Conservation (phyloP, 2,888 invertebrate species). For the Agonum fuliginosum region DNA sequence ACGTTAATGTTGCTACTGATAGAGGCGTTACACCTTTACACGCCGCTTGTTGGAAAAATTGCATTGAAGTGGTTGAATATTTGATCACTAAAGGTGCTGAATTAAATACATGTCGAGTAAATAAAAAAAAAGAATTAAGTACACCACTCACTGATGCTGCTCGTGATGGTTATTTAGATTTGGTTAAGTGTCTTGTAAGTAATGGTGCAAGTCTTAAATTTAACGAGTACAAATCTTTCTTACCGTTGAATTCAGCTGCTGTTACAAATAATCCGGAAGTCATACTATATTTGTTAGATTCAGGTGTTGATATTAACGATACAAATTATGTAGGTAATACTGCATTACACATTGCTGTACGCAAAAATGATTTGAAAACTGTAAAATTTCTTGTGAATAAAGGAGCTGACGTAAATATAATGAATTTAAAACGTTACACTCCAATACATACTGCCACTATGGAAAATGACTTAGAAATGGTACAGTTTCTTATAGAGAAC, state of each 20-base stretch:
- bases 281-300: not conserved
- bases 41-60: too few relatives aligned
- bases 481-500: not conserved
- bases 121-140: too few relatives aligned
- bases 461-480: not conserved
- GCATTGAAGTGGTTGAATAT: too few relatives aligned
- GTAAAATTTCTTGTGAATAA: not conserved
- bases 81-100: too few relatives aligned
- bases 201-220: not conserved
- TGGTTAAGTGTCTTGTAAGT: too few relatives aligned
- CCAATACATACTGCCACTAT: not conserved
- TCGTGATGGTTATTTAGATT: too few relatives aligned
- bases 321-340: not conserved
- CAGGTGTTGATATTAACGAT: not conserved
- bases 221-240: not conserved
- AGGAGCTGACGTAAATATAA: not conserved
- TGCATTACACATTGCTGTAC: not conserved
- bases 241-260: not conserved
- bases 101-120: too few relatives aligned
- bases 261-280: not conserved
- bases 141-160: too few relatives aligned
- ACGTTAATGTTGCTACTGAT: too few relatives aligned
- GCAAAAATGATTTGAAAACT: not conserved
- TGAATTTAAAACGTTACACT: not conserved
- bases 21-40: too few relatives aligned